These are phyloP conservation scores for Epinephelus moara DNA, from an alignment of 2,113 vertebrate genomes.

Conservation along the genomic window DNA sequence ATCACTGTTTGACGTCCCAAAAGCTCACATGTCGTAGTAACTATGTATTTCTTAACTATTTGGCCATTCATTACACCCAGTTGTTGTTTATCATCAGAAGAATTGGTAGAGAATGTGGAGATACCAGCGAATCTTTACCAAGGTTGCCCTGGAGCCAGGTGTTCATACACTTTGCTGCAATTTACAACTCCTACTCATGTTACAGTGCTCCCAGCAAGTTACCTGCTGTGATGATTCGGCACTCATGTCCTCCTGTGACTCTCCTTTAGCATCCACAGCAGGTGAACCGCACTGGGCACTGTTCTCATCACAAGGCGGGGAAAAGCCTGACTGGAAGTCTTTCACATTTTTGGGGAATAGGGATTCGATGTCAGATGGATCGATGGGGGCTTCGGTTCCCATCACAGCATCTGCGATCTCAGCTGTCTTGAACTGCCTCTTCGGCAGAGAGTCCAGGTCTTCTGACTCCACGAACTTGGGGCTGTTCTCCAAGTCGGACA, in stretches of 20 bases:
- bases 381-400: conserved; percentile 79
- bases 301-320: conserved; percentile 74
- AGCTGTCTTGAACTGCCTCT: conserved; percentile 84
- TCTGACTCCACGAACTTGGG: conserved; percentile 77
- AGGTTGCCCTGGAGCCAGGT: neutral
- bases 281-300: conserved; percentile 57
- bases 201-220: neutral
- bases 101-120: neutral
- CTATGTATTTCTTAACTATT: neutral
- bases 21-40: neutral
- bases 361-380: conserved; percentile 82
- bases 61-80: neutral
- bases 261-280: conserved; percentile 11
- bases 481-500: conserved; percentile 62
- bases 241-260: conserved; percentile 27
- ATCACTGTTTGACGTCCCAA: neutral
- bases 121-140: neutral
- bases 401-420: conserved; percentile 89
- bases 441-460: conserved; percentile 54
- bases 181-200: neutral
- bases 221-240: conserved; percentile 69
- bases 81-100: neutral
- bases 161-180: neutral
- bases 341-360: conserved; percentile 86
- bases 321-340: conserved; percentile 69